Conservation (phyloP, 2,888 invertebrate genomes). For the Zeuzera pyrina region DNA sequence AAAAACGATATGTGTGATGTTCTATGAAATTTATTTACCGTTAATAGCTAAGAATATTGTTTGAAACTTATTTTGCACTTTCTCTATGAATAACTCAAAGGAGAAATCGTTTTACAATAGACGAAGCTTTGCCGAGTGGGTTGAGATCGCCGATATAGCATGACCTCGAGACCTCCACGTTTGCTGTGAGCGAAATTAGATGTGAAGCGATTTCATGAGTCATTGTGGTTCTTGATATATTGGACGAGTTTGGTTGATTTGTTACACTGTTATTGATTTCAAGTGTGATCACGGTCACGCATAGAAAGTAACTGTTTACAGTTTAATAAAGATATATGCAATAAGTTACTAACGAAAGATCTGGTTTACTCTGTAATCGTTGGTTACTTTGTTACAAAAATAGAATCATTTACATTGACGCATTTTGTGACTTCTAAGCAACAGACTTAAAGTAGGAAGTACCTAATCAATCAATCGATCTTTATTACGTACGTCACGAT, state of each 20-base stretch:
- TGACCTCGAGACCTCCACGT: conserved; percentile 20
- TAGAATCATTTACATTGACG: no score
- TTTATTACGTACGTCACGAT: no score
- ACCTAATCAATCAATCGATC: no score
- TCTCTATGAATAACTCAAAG: conserved; percentile 30
- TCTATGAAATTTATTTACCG: no score
- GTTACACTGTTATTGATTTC: conserved; percentile 22
- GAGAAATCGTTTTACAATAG: conserved; percentile 50
- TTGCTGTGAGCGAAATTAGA: conserved; percentile 5
- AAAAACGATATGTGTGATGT: no score
- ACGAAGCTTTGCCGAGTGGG: conserved; percentile 30
- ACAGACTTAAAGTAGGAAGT: no score
- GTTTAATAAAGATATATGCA: no score
- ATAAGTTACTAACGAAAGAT: no score
- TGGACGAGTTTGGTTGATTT: conserved; percentile 16
- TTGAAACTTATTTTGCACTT: conserved; percentile 26
- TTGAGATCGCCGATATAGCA: conserved; percentile 20
- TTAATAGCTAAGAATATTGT: conserved; percentile 29
- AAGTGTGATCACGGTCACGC: conserved; percentile 23
- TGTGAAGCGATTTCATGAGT: conserved; percentile 3
- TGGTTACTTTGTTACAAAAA: no score
- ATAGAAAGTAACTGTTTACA: conserved; percentile 22
- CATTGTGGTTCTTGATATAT: conserved; percentile 1
- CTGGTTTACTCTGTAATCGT: no score
- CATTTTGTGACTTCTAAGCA: no score